Conservation (phyloP, 1,140 invertebrate genomes). For the Ephestia elutella region DNA sequence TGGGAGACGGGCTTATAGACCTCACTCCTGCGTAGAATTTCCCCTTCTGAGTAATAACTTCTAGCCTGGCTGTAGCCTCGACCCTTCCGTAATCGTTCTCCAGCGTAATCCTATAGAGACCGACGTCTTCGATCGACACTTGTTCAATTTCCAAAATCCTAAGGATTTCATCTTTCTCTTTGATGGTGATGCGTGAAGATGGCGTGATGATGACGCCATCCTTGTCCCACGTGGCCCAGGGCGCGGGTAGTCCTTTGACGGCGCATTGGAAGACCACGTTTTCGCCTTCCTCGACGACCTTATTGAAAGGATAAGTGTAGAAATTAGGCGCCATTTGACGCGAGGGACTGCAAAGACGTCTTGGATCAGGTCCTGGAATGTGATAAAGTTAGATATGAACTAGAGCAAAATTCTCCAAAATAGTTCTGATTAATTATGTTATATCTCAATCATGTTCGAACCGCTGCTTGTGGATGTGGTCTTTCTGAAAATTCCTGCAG, state of each 20-base stretch:
- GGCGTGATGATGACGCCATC: constrained; percentile 80
- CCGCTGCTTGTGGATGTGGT: no score
- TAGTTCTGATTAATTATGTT: no score
- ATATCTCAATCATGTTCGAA: no score
- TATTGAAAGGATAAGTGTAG: constrained; percentile 90
- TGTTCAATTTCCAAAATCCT: constrained; percentile 85
- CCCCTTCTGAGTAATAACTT: constrained; percentile 78
- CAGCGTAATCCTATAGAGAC: constrained; percentile 85
- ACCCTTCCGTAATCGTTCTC: constrained; percentile 89
- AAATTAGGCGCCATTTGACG: constrained; percentile 82
- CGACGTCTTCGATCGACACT: constrained; percentile 85
- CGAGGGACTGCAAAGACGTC: constrained; percentile 46
- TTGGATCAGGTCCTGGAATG: constrained; percentile 40
- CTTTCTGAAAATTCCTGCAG: no score
- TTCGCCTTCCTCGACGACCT: constrained; percentile 87
- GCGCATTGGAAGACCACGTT: constrained; percentile 83
- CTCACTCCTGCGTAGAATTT: constrained; percentile 55
- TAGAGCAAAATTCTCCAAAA: no score
- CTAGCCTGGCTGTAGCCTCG: constrained; percentile 85
- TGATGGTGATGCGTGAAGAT: constrained; percentile 79
- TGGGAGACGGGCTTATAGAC: constrained; percentile 50
- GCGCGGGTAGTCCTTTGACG: constrained; percentile 83
- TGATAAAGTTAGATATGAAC: not conserved
- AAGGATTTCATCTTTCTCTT: constrained; percentile 85
- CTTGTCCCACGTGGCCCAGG: constrained; percentile 88